These are phyloP conservation scores for Tragopan temminckii DNA, from an alignment of 2,797 vertebrate genomes.

Conservation along the genomic window DNA sequence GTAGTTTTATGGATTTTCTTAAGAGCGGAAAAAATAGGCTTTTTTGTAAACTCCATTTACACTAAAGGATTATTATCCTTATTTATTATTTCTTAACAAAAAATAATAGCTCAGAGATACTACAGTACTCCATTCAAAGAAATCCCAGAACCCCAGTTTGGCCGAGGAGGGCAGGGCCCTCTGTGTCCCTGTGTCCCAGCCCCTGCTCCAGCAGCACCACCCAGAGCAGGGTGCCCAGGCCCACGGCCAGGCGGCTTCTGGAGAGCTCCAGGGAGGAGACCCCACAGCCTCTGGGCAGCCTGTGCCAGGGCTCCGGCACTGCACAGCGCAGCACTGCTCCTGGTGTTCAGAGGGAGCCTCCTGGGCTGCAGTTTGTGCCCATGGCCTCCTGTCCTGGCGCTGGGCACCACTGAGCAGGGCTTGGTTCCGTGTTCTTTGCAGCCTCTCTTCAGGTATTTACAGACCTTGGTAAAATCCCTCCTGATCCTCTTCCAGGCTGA, in stretches of 20 bases:
- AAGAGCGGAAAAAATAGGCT: background rate
- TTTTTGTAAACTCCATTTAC: background rate
- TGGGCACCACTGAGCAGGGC: background rate
- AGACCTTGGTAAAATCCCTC: background rate
- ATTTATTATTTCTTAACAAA: background rate
- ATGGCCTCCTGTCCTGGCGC: background rate
- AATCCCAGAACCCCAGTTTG: background rate
- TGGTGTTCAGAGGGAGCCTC: background rate
- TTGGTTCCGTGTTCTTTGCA: background rate
- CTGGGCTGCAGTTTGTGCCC: background rate
- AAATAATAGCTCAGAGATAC: background rate
- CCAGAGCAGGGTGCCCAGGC: background rate
- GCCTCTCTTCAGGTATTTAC: background rate
- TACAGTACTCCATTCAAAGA: background rate
- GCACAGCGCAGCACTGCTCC: background rate
- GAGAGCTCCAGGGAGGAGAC: background rate
- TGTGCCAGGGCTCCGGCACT: background rate
- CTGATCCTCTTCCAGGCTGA: background rate
- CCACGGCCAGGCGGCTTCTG: background rate
- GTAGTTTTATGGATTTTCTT: background rate
- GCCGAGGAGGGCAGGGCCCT: background rate
- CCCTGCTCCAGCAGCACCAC: background rate
- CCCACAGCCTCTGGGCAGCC: background rate
- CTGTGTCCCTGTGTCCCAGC: background rate
- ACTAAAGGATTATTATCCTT: background rate